Percentiles rank a stretch among this genome's conserved stretches.
Evolutionary conservation across 1,140 invertebrate genomes (phyloP).

Genomic region (Aphelenchoides besseyi): DNA sequence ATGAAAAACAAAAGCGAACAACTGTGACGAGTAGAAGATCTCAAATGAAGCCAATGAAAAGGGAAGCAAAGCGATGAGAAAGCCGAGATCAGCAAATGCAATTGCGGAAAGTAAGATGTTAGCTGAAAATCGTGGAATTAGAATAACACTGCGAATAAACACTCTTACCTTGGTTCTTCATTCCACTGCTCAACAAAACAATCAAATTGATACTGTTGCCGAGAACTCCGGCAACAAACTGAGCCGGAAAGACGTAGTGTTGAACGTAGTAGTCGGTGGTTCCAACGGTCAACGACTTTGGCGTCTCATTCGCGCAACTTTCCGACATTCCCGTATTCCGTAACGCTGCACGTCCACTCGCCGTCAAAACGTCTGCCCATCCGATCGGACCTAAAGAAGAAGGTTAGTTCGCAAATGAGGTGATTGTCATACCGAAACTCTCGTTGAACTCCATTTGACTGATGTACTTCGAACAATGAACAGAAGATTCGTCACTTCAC

Average conservation of each 20-base stretch:
- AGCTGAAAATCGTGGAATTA: conserved; percentile 37
- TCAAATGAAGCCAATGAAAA: conserved; percentile 50
- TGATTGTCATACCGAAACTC: no score
- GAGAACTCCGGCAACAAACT: conserved; percentile 50
- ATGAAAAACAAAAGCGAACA: conserved; percentile 38
- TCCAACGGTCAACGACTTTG: conserved; percentile 26
- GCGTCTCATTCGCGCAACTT: not conserved
- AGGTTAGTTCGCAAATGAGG: no score
- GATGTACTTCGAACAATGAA: no score
- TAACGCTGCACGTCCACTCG: not conserved
- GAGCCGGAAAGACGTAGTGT: conserved; percentile 53
- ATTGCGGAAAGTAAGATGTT: conserved; percentile 54
- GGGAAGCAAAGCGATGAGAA: conserved; percentile 52
- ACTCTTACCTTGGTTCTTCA: conserved; percentile 49
- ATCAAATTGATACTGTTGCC: conserved; percentile 52
- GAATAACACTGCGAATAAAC: not conserved
- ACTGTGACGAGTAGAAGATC: conserved; percentile 43
- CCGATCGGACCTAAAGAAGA: not conserved
- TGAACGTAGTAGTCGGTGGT: conserved; percentile 41
- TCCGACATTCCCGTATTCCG: not conserved
- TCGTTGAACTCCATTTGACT: no score
- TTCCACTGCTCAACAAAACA: conserved; percentile 48
- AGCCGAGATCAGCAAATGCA: conserved; percentile 53
- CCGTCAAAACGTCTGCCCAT: not conserved
- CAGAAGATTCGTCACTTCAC: no score